phyloP scores from a whole-genome alignment of 2,888 invertebrate genomes.

The Onchidella celtica region DNA sequence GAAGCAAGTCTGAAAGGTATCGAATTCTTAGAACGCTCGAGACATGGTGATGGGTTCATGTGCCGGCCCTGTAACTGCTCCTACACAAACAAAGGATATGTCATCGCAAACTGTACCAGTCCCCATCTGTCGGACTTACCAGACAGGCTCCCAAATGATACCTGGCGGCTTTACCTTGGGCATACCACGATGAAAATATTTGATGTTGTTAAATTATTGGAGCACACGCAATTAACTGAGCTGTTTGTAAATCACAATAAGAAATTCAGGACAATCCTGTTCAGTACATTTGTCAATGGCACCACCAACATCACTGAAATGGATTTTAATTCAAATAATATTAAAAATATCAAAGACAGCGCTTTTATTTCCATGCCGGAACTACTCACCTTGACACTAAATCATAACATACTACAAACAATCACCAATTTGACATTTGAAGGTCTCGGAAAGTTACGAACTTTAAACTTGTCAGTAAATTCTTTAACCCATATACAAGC shows the following conservation, averaged over 20 bases:
- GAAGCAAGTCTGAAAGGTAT: no score
- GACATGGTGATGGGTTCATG: not conserved
- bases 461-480: not conserved
- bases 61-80: not conserved
- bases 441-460: not conserved
- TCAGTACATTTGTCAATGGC: not conserved
- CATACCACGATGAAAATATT: not conserved
- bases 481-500: not conserved
- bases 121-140: not conserved
- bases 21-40: no score
- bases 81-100: not conserved
- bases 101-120: not conserved
- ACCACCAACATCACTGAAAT: not conserved
- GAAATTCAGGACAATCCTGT: not conserved
- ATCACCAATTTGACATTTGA: not conserved
- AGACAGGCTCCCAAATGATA: not conserved
- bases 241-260: not conserved
- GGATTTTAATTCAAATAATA: not conserved
- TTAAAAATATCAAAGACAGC: not conserved
- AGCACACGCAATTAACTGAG: not conserved
- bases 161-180: not conserved
- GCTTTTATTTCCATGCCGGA: not conserved
- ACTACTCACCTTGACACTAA: not conserved
- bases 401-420: not conserved
- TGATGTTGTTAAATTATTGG: not conserved